A percentile compares a stretch with the other conserved stretches of the same genome.
Evolutionary conservation across 2,797 vertebrate genomes (phyloP).

Genomic region (Fistularia tabacaria): DNA sequence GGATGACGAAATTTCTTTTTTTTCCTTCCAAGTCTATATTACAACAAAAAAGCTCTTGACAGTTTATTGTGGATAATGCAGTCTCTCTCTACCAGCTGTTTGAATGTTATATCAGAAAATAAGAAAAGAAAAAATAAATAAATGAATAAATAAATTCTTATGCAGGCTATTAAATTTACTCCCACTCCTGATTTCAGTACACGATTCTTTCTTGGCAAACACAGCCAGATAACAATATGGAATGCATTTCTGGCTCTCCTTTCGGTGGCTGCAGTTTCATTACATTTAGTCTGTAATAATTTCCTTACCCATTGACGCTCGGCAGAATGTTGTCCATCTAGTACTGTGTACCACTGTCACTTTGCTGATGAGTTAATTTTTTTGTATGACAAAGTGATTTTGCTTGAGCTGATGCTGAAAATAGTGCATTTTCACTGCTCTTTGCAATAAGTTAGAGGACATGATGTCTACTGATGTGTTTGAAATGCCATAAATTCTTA

Average conservation of each 20-base stretch:
- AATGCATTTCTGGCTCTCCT: conserved; percentile 23
- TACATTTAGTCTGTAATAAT: conserved; percentile 4
- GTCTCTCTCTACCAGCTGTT: conserved; percentile 9
- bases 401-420: conserved; percentile 2
- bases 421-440: conserved; percentile 8
- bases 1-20: conserved; percentile 10
- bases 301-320: conserved; percentile 23
- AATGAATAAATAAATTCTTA: no score
- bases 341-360: conserved; percentile 7
- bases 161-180: conserved; percentile 11
- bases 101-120: conserved; percentile 9
- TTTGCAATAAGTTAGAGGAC: conserved; percentile 26
- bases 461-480: conserved; percentile 11
- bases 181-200: conserved; percentile 30
- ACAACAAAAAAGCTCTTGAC: conserved; percentile 2
- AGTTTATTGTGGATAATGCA: background rate
- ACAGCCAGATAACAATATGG: conserved; percentile 33
- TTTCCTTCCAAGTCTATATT: conserved; percentile 1
- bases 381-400: conserved; percentile 27
- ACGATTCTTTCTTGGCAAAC: conserved; percentile 17
- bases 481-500: conserved; percentile 24
- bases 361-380: conserved; percentile 22
- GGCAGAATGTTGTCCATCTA: background rate
- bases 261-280: conserved; percentile 10
- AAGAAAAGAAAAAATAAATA: no score